phyloP scores from a whole-genome alignment of 64 coral and sea anemone species.

The Dendrophyllia cribrosa region DNA sequence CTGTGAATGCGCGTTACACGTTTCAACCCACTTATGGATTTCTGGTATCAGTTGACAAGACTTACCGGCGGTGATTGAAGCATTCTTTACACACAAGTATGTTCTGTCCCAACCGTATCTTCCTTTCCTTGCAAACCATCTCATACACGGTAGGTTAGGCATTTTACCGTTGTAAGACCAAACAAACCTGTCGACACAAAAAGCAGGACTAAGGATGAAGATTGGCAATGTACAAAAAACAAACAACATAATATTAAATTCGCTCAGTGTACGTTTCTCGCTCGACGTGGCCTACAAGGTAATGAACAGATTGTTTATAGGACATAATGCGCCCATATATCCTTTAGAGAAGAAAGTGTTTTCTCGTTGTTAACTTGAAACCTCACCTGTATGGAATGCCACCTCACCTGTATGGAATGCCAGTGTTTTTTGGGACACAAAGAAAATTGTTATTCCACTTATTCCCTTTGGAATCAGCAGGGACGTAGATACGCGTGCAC shows the following conservation, averaged over 20 bases:
- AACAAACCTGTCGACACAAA: conserved; percentile 59
- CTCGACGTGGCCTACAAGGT: no score
- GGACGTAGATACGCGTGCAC: conserved; percentile 66
- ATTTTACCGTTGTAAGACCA: conserved; percentile 76
- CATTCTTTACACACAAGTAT: conserved; percentile 73
- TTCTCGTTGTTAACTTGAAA: no score
- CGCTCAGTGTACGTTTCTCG: no score
- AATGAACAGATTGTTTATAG: no score
- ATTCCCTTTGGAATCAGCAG: conserved; percentile 11
- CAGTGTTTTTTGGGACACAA: conserved; percentile 61
- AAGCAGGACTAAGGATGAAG: no score
- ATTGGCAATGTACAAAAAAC: no score
- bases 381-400: conserved; percentile 61
- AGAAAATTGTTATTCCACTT: conserved; percentile 92
- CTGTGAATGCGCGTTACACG: no score
- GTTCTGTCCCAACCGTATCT: conserved; percentile 86
- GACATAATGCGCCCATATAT: no score
- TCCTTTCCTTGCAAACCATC: conserved; percentile 82
- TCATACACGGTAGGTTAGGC: conserved; percentile 69
- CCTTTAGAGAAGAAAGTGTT: no score
- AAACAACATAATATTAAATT: no score
- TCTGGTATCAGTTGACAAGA: neutral
- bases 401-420: conserved; percentile 61
- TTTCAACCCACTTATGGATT: no score
- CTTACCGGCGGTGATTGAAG: neutral